Evolutionary conservation across 1,140 invertebrate genomes (phyloP), one percentile per base, ranked within the genome.

Genomic region (Drosophila sturtevanti): DNA sequence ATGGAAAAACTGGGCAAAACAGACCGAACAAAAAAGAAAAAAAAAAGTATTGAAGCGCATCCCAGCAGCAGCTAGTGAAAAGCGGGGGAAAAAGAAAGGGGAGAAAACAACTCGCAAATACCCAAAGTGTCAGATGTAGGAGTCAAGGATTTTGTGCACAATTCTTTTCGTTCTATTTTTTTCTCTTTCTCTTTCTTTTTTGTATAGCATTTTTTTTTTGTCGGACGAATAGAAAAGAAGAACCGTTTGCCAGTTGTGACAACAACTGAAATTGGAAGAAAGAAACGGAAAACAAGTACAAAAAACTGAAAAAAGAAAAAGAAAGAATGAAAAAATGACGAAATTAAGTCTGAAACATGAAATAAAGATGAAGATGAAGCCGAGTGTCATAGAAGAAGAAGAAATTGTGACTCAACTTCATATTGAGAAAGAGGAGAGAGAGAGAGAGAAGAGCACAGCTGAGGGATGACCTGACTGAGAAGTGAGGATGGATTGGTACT

Each of bases 361-460:
- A 87, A 86, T 87, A 86, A 86, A 82, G 75, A 86, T 87, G 82
- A 86, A 82, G 75, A 86, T 87, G 82, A 86, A 86, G 75, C 68
- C 72, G 79, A 66, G 79, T 86, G 82, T 77, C 75, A n/a, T n/a
- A n/a, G n/a, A n/a, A n/a, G n/a, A n/a, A n/a, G 61, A 77, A 70
- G 67, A 51, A 61, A 34, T 75, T 65, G 73, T 64, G 59, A 75
- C 66, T 64, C 16, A 48, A 18, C 27, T 48, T 7, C 41, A 48
- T 48, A 21, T 16, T 48, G 16, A 48, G 41, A 48, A 16, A 9
- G 22, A 0, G 0, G 4, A 24, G n/a, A 41, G n/a, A 7, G 7
- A 16, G 16, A 14, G 38, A 7, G 38, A 7, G n/a, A 14, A 6
- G n/a, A 31, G 6, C 27, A n/a, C n/a, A n/a, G n/a, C n/a, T n/a